Base-by-base conservation (phyloP, 2,113 vertebrate species). In the Delphinapterus leucas region DNA sequence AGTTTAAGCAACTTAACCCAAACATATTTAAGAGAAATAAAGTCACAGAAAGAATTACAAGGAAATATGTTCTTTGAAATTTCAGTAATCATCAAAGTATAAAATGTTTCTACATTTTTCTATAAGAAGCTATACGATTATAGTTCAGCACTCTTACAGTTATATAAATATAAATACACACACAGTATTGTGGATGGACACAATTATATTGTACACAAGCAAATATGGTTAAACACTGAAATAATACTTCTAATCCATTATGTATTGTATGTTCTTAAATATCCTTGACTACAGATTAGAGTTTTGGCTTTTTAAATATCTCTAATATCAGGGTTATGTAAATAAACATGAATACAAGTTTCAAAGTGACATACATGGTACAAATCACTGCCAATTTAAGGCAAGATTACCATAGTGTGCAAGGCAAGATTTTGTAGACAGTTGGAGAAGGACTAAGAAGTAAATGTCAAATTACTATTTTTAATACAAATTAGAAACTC, bases 231-330 rank as follows among this genome's bases (percentile, higher is more conserved):
- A 84, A 95, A 90, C 4, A 81, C 2, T n/a, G 15, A 74, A 68
- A 83, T 79, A 28, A 74, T 12, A 18, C 8, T 84, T 94, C 10
- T 88, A 60, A 86, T 58, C 1, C 3, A 55, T 31, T 95, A 65
- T 55, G 13, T 44, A 96, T 36, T 58, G 89, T 93, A 67, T 89
- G 2, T 80, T 95, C 28, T 93, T 58, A 96, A 82, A 85, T 88
- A 76, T 67, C 6, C 17, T 74, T 82, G 18, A 80, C 21, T 63
- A 77, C 5, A 93, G 31, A 65, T 23, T 73, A 73, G 14, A 77
- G 4, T 71, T 74, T 58, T 14, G 28, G 25, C 17, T 79, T 89
- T 97, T 84, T 33, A 38, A 71, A 33, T 21, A 38, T 67, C 60
- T 90, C 79, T 31, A 55, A 83, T 79, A 79, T 82, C 21, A 58